A percentile compares a stretch with the other conserved stretches of the same genome.
Conservation (phyloP, 2,113 vertebrate species). For the Dendropsophus ebraccatus region DNA sequence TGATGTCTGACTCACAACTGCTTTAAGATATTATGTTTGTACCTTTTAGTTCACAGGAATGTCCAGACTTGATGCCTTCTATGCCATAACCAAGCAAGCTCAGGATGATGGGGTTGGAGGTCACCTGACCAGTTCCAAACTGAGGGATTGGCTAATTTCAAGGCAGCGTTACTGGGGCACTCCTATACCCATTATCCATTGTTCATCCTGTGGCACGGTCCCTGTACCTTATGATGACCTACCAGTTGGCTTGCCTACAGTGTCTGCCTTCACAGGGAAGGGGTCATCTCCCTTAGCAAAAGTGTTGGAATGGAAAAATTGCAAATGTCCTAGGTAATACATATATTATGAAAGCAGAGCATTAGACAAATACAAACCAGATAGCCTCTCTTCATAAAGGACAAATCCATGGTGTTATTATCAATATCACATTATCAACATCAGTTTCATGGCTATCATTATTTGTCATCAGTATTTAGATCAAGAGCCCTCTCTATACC, state of each 20-base stretch:
- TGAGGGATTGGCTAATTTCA: constrained; percentile 95
- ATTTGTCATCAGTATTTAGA: too few relatives aligned
- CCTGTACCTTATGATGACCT: constrained; percentile 84
- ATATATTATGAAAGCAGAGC: background rate
- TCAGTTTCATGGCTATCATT: background rate
- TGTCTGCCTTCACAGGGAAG: constrained; percentile 79
- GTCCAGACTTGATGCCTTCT: constrained; percentile 80
- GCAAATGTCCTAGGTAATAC: constrained; percentile 87
- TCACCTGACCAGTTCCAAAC: constrained; percentile 85
- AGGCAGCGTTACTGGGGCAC: constrained; percentile 97
- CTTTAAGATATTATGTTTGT: background rate
- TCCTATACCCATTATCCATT: constrained; percentile 92
- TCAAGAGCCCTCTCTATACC: too few relatives aligned
- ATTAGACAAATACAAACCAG: background rate
- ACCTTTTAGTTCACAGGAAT: constrained; percentile 87
- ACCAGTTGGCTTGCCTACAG: constrained; percentile 83
- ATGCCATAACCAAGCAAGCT: constrained; percentile 84
- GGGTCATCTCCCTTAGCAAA: constrained; percentile 83
- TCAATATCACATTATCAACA: background rate
- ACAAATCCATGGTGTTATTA: background rate
- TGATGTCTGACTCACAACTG: background rate
- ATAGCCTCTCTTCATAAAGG: background rate
- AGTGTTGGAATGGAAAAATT: constrained; percentile 82
- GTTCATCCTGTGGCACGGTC: constrained; percentile 82
- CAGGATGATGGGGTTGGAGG: constrained; percentile 80